phyloP scores from a whole-genome alignment of 2,888 invertebrate species.

The Eutolmus rufibarbis region DNA sequence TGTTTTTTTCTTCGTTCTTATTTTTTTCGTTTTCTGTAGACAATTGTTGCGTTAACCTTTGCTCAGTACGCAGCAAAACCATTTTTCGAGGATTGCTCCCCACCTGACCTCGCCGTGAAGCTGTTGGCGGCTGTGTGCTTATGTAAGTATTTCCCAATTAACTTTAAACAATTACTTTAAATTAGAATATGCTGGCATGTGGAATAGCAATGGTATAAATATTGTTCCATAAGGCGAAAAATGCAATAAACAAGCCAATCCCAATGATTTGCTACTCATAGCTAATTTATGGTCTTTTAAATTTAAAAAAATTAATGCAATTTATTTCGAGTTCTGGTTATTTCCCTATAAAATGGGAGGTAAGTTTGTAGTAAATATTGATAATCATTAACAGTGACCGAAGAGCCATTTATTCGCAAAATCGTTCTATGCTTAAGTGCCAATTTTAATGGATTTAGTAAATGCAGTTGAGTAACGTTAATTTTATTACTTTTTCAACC shows the following conservation, averaged over 20 bases:
- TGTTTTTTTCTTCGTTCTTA: slow-evolving; percentile 19
- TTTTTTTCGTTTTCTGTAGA: slow-evolving; percentile 63
- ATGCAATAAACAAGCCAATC: neutral
- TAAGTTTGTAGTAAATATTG: neutral
- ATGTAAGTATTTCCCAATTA: slow-evolving; percentile 69
- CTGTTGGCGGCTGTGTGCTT: slow-evolving; percentile 83
- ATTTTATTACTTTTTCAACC: neutral
- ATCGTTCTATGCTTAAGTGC: neutral
- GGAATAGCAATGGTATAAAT: neutral
- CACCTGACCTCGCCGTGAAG: slow-evolving; percentile 78
- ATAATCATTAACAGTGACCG: neutral
- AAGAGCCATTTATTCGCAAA: neutral
- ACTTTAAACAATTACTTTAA: neutral
- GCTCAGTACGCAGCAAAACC: slow-evolving; percentile 90
- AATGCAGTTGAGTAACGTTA: neutral
- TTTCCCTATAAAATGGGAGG: neutral
- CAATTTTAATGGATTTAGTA: neutral
- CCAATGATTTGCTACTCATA: neutral
- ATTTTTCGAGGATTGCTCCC: slow-evolving; percentile 78
- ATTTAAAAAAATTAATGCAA: no score
- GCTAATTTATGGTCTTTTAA: neutral
- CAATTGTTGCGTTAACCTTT: slow-evolving; percentile 90
- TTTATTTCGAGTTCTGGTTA: neutral
- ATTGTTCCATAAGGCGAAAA: neutral
- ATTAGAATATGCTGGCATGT: neutral